Base-by-base conservation (phyloP, 2,888 invertebrate species). In the Cancer borealis region DNA sequence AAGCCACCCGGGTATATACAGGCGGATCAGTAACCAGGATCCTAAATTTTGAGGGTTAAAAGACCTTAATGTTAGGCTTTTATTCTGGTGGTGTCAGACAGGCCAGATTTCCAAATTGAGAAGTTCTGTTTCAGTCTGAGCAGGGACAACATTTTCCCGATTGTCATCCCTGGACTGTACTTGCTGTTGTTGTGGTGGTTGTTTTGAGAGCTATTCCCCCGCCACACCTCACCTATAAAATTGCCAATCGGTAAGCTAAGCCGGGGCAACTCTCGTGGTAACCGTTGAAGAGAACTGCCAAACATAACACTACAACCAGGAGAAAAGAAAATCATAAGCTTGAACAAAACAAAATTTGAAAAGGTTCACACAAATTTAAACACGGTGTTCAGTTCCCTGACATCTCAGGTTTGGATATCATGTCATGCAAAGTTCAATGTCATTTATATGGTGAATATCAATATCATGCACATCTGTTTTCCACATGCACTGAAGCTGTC, bases 251-350 rank as follows among this genome's bases (percentile, higher is more conserved):
- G 89, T 90, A 93, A 92, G 94, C 94, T 94, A 94, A 92, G 92
- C 94, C 94, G 92, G 94, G 94, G 94, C 94, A 94, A 94, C 94
- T 94, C 94, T 94, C 94, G 94, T 94, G 94, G 94, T 90, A 90
- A 94, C 94, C 94, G 94, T 94, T 92, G 94, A 94, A 92, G 94
- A 94, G 79, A 92, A 94, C 94, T 94, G 94, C 94, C 94, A 94
- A 89, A 94, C 94, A 89, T 88, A 92, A 94, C 92, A 92, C 94
- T 94, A 94, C 94, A 94, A 92, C 94, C 94, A 94, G 93, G 91
- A 92, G 60, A 94, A 89, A 92, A 73, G 92, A 94, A 92, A 94
- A 92, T 94, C 88, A 92, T 60, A 94, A 94, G 94, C 94, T 92
- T 94, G 21, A 94, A 94, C 45, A 90, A 92, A 92, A 92, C 45